phyloP scores from a whole-genome alignment of 2,888 invertebrate genomes.

The Cheilosia vulpina region DNA sequence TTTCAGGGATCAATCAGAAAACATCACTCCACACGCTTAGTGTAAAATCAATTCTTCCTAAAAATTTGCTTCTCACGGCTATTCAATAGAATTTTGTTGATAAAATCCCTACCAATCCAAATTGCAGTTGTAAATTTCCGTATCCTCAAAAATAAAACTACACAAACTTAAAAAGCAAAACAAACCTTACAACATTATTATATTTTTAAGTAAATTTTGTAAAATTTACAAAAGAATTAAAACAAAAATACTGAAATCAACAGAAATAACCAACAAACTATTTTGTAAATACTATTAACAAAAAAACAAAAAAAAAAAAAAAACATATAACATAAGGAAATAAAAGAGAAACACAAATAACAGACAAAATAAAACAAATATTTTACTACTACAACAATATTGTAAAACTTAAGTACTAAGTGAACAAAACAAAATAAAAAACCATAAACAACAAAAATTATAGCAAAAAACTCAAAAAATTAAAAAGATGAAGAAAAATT shows the following conservation, averaged over 20 bases:
- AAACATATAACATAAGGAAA: slow-evolving; percentile 42
- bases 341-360: slow-evolving; percentile 41
- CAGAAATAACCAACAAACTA: slow-evolving; percentile 69
- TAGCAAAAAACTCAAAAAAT: slow-evolving; percentile 69
- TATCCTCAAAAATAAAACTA: slow-evolving; percentile 3
- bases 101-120: not conserved
- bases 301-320: slow-evolving; percentile 26
- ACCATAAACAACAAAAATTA: slow-evolving; percentile 61
- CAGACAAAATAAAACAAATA: slow-evolving; percentile 52
- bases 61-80: not conserved
- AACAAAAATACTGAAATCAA: slow-evolving; percentile 50
- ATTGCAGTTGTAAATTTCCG: slow-evolving; percentile 18
- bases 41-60: not conserved
- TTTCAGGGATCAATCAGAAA: no score
- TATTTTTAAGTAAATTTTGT: slow-evolving; percentile 54
- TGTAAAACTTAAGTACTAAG: slow-evolving; percentile 69
- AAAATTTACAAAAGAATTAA: slow-evolving; percentile 52
- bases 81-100: not conserved
- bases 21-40: no score
- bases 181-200: slow-evolving; percentile 35
- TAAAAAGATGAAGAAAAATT: slow-evolving; percentile 51
- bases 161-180: slow-evolving; percentile 15
- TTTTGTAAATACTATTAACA: slow-evolving; percentile 72
- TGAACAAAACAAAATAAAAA: slow-evolving; percentile 44
- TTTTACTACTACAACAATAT: slow-evolving; percentile 75